phyloP scores from a whole-genome alignment of 2,113 vertebrate species.

The Bubalus kerabau region DNA sequence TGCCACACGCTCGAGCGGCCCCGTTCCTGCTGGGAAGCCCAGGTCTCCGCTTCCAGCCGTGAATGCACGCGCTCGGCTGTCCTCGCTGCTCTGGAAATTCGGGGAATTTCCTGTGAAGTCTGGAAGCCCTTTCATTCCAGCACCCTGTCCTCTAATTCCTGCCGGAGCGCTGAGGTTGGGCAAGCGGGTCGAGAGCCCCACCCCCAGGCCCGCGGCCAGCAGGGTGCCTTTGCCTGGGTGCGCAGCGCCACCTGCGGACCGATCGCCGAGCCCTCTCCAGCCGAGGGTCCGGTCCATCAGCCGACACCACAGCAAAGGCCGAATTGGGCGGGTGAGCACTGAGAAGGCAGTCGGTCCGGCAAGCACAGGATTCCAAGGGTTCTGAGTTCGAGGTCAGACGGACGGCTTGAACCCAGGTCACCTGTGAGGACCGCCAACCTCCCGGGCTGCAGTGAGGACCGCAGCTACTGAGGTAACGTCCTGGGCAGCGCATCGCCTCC shows the following conservation, averaged over 20 bases:
- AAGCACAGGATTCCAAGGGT: not conserved
- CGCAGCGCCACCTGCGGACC: constrained; percentile 78
- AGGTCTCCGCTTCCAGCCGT: not conserved
- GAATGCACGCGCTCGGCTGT: not conserved
- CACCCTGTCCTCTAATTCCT: rapidly evolving
- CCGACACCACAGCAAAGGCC: not conserved
- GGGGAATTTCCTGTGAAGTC: not conserved
- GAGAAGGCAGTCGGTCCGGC: not conserved
- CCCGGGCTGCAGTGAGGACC: not conserved
- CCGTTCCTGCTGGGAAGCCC: not conserved
- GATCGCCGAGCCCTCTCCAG: too few species aligned
- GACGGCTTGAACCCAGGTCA: not conserved
- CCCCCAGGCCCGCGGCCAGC: not conserved
- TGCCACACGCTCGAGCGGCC: not conserved
- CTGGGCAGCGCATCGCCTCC: not conserved
- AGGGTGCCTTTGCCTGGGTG: not conserved
- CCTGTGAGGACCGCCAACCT: not conserved
- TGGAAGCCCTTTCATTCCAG: rapidly evolving
- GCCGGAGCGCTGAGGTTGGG: rapidly evolving
- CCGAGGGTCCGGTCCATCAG: not conserved
- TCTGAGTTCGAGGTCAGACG: not conserved
- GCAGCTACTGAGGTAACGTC: too few species aligned
- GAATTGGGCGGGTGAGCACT: rapidly evolving
- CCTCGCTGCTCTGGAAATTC: not conserved
- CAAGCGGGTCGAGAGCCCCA: rapidly evolving